phyloP scores from a whole-genome alignment of 1,140 invertebrate species.

The Apis mellifera region Amel_HAv3.1 CM009938.2:610001-610500 shows the following conservation, averaged over 20 bases:
- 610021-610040: no score
- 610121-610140: no score
- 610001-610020: no score
- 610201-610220: neutral
- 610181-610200: no score
- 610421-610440: constrained; percentile 3
- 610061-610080: no score
- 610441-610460: constrained; percentile 15
- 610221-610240: constrained; percentile 10
- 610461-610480: constrained; percentile 24
- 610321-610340: constrained; percentile 37
- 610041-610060: no score
- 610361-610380: neutral
- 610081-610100: no score
- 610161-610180: no score
- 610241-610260: constrained; percentile 22
- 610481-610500: constrained; percentile 7
- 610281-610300: constrained; percentile 2
- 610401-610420: neutral
- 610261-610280: constrained; percentile 35
- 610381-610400: neutral
- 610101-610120: no score
- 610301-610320: constrained; percentile 24
- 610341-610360: neutral
- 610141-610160: no score